Evolutionary conservation across 2,113 vertebrate species (phyloP).

Genomic region (Acanthochromis polyacanthus): DNA sequence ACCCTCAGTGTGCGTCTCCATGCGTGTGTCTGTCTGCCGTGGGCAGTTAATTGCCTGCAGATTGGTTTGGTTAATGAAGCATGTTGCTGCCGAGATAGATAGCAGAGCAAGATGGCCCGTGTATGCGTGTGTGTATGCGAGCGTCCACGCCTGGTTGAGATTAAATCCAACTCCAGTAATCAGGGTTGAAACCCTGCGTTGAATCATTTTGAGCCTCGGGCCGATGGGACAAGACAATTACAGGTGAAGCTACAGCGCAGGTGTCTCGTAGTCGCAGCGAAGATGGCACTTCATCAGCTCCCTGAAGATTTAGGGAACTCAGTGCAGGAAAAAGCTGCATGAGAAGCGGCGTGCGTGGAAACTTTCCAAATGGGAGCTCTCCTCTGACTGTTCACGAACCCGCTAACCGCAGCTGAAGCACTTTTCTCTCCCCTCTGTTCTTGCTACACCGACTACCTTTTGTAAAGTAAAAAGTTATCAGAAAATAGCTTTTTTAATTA

Average conservation of each 20-base stretch:
- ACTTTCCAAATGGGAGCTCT: slow-evolving; percentile 11
- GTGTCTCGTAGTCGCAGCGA: slow-evolving; percentile 44
- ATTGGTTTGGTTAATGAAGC: slow-evolving; percentile 87
- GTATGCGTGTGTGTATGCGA: slow-evolving; percentile 3
- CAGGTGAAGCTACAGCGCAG: slow-evolving; percentile 53
- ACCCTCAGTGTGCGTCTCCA: slow-evolving; percentile 33
- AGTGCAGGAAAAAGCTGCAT: slow-evolving; percentile 25
- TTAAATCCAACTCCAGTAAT: slow-evolving; percentile 74
- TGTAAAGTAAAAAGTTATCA: slow-evolving; percentile 65
- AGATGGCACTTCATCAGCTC: slow-evolving; percentile 50
- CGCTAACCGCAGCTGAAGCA: not conserved
- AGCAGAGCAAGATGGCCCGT: slow-evolving; percentile 55
- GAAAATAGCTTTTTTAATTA: slow-evolving; percentile 73
- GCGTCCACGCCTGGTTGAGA: slow-evolving; percentile 49
- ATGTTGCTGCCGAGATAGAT: slow-evolving; percentile 70
- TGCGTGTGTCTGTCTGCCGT: slow-evolving; percentile 55
- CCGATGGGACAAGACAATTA: slow-evolving; percentile 74
- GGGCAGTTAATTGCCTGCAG: slow-evolving; percentile 83
- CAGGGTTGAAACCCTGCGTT: slow-evolving; percentile 69
- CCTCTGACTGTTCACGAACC: slow-evolving; percentile 20
- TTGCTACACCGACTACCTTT: slow-evolving; percentile 17
- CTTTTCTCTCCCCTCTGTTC: slow-evolving; percentile 7
- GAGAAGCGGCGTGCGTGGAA: slow-evolving; percentile 17
- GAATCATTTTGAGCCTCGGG: slow-evolving; percentile 63
- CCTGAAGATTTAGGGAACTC: slow-evolving; percentile 43